These are phyloP conservation scores for Gastrophryne carolinensis DNA, from an alignment of 2,797 vertebrate genomes.

Conservation along the genomic window DNA sequence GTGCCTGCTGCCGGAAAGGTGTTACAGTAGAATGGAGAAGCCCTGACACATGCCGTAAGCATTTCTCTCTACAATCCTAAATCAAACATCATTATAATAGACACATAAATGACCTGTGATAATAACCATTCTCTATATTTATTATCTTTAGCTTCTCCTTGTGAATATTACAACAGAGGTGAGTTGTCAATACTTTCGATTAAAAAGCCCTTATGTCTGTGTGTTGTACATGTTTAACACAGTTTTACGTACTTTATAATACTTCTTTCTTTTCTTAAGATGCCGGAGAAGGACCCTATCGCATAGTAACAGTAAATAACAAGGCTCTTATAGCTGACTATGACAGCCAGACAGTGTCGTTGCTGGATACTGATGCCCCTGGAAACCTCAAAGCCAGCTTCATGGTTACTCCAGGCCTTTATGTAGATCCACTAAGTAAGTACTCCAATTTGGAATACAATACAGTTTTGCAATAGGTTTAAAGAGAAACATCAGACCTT, in stretches of 20 bases:
- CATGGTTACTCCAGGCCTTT: slow-evolving; percentile 47
- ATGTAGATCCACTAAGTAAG: slow-evolving; percentile 36
- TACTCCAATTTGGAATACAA: too few species aligned
- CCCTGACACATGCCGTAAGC: slow-evolving; percentile 48
- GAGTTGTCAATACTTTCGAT: neutral
- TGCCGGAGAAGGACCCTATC: slow-evolving; percentile 46
- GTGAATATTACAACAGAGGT: slow-evolving; percentile 54
- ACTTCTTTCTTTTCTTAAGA: neutral
- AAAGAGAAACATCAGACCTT: too few species aligned
- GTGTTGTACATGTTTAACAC: neutral
- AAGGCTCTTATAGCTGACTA: slow-evolving; percentile 12
- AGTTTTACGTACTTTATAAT: neutral
- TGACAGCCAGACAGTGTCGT: neutral
- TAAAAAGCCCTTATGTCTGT: neutral
- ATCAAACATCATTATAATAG: neutral
- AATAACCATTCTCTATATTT: neutral
- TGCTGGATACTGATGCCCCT: neutral
- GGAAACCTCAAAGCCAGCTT: slow-evolving; percentile 15
- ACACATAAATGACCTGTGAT: neutral
- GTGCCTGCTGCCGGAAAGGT: slow-evolving; percentile 48
- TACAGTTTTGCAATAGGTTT: too few species aligned
- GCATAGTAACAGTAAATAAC: slow-evolving; percentile 20
- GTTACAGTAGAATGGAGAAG: slow-evolving; percentile 44
- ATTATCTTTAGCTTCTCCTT: slow-evolving; percentile 44
- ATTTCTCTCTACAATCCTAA: neutral